Evolutionary conservation across 1,140 invertebrate genomes (phyloP).

Genomic region (Bombus impatiens): DNA sequence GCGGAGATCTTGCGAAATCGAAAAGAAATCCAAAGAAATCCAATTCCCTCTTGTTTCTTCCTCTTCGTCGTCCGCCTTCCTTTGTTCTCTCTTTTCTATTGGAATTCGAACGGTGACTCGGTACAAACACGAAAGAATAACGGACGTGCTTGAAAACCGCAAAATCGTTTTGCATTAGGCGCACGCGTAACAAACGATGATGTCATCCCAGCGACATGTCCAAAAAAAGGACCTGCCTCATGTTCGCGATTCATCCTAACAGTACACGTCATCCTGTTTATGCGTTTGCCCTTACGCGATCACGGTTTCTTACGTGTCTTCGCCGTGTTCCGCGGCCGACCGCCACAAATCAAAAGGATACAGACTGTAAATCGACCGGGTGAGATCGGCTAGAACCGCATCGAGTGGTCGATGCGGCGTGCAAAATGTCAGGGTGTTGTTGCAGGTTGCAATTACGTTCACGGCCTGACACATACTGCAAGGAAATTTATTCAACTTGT

Average conservation of each 20-base stretch:
- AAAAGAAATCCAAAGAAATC: background rate
- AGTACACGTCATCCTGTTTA: conserved; percentile 50
- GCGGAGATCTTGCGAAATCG: conserved; percentile 45
- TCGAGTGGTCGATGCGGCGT: background rate
- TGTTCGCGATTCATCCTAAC: conserved; percentile 35
- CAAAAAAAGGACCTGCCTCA: conserved; percentile 47
- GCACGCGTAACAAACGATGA: conserved; percentile 63
- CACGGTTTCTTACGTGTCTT: background rate
- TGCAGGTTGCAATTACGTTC: conserved; percentile 21
- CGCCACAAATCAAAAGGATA: conserved; percentile 37
- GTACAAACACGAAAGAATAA: conserved; percentile 51
- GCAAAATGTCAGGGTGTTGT: conserved; percentile 31
- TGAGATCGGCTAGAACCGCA: background rate
- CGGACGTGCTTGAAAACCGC: conserved; percentile 62
- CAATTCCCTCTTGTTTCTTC: background rate
- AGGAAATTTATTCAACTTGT: conserved; percentile 6
- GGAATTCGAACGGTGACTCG: conserved; percentile 25
- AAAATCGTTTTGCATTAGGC: conserved; percentile 67
- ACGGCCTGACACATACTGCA: background rate
- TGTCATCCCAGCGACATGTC: conserved; percentile 56
- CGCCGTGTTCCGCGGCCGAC: background rate
- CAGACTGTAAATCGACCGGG: conserved; percentile 24
- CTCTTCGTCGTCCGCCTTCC: background rate
- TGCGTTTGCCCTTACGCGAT: conserved; percentile 21
- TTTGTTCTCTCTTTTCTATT: conserved; percentile 1